Evolutionary conservation across 2,113 vertebrate species (phyloP).

Genomic region (Edolisoma coerulescens): DNA sequence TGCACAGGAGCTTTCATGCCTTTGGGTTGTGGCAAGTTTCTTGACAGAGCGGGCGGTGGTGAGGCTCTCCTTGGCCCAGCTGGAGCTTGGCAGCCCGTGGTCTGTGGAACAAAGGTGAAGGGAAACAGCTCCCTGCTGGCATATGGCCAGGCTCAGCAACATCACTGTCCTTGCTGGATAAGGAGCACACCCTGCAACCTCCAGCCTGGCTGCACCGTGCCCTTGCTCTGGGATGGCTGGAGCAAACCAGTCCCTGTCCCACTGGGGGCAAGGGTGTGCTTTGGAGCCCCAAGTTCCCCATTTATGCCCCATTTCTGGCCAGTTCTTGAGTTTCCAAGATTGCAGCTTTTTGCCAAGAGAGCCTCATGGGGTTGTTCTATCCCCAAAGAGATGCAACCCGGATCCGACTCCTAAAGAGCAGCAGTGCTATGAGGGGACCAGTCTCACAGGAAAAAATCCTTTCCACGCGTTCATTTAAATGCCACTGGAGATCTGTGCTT

Average conservation of each 20-base stretch:
- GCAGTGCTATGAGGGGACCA: background rate
- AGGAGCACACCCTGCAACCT: background rate
- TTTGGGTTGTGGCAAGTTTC: background rate
- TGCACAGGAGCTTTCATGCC: background rate
- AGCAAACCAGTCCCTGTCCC: background rate
- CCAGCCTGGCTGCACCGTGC: fast-evolving
- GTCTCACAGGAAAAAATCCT: background rate
- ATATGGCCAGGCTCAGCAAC: fast-evolving
- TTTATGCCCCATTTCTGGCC: fast-evolving
- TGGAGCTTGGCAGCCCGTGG: background rate
- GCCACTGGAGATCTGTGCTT: background rate
- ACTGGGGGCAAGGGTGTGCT: background rate
- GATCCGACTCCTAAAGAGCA: background rate
- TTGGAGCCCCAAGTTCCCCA: background rate
- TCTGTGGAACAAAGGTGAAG: background rate
- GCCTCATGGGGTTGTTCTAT: background rate
- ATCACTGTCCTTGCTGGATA: background rate
- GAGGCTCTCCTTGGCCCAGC: background rate
- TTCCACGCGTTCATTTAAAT: background rate
- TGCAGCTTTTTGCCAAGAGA: background rate
- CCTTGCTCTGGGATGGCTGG: background rate
- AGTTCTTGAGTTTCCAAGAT: background rate
- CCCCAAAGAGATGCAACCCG: background rate
- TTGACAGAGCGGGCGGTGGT: background rate
- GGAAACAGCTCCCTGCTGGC: background rate